A percentile compares a stretch with the other conserved stretches of the same genome.
Conservation (phyloP, 2,797 vertebrate genomes). For the Chiroxiphia lanceolata region DNA sequence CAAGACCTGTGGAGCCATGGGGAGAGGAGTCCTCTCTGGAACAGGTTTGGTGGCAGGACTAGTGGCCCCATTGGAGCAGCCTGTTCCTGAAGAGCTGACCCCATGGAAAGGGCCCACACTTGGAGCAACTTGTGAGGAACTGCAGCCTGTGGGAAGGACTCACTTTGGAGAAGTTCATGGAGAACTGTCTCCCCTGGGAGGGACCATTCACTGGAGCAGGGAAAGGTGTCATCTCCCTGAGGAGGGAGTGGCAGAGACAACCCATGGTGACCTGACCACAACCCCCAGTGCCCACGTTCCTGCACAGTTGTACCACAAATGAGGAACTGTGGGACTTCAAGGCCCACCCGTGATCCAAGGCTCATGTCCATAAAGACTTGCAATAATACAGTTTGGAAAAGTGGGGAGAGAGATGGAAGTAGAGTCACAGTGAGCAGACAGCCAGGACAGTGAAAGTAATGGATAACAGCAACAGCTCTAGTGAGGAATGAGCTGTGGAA, state of each 20-base stretch:
- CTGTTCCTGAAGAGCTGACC: too few relatives aligned
- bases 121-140: not conserved
- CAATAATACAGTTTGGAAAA: not conserved
- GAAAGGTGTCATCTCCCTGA: not conserved
- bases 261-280: not conserved
- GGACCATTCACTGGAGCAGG: not conserved
- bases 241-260: not conserved
- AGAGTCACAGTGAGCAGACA: not conserved
- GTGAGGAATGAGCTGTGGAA: too few relatives aligned
- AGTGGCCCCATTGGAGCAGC: not conserved
- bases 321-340: not conserved
- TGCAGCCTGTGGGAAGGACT: not conserved
- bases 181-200: not conserved
- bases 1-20: fast-evolving
- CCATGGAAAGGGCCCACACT: not conserved
- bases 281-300: not conserved
- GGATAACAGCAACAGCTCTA: not conserved
- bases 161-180: not conserved
- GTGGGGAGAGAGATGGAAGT: fast-evolving
- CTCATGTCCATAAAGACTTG: fast-evolving
- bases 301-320: not conserved
- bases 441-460: not conserved
- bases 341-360: not conserved
- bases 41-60: not conserved
- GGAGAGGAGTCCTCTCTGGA: not conserved